phyloP scores from a whole-genome alignment of 2,113 vertebrate species.

The Dasyprocta punctata region DNA sequence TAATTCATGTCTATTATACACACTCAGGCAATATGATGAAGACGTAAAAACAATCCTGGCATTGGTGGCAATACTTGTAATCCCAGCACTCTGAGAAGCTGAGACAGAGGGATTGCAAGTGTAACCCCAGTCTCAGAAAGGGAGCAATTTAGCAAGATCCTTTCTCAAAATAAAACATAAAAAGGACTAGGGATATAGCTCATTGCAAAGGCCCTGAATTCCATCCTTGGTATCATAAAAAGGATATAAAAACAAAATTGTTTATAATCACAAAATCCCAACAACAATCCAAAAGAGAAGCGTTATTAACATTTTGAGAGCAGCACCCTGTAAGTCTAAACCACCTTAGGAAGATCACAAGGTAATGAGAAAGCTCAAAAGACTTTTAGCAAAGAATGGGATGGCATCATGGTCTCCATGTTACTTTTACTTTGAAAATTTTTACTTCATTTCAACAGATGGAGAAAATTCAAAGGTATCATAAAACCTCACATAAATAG shows the following conservation, averaged over 20 bases:
- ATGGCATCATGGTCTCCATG: neutral
- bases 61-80: neutral
- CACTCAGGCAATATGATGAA: neutral
- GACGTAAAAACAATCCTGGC: neutral
- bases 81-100: neutral
- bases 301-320: neutral
- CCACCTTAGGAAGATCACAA: neutral
- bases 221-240: neutral
- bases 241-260: neutral
- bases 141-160: neutral
- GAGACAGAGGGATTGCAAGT: neutral
- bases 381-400: neutral
- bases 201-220: neutral
- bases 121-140: neutral
- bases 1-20: neutral
- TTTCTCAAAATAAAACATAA: neutral
- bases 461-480: constrained; percentile 25
- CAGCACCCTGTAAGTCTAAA: no score
- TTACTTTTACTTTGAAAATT: constrained; percentile 59
- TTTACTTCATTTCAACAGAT: constrained; percentile 49
- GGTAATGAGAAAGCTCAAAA: neutral
- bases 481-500: constrained; percentile 29
- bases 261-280: neutral
- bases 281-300: neutral
- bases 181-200: neutral